phyloP scores from a whole-genome alignment of 2,888 invertebrate genomes.

The Aporophyla nigra region DNA sequence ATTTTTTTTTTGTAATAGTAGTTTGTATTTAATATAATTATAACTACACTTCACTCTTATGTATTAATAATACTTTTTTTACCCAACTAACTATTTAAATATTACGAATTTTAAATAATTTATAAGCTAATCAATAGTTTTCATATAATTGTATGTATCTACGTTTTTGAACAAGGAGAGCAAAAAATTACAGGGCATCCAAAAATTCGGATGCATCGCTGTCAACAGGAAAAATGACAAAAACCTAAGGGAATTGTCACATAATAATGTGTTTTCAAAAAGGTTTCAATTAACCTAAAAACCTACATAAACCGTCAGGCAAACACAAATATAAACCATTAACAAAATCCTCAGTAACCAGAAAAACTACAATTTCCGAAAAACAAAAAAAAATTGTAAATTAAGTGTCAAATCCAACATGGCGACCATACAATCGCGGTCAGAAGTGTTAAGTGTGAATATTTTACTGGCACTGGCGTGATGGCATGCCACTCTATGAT shows the following conservation, averaged over 20 bases:
- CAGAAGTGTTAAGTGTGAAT: slow-evolving; percentile 62
- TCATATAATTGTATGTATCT: too few species aligned
- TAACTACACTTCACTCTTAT: too few species aligned
- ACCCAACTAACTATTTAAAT: too few species aligned
- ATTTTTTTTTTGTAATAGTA: not conserved
- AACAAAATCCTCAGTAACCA: slow-evolving; percentile 5
- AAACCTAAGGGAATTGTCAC: too few species aligned
- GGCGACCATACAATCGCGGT: slow-evolving; percentile 46
- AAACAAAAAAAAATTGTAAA: slow-evolving; percentile 20
- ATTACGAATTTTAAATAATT: too few species aligned
- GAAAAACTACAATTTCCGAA: slow-evolving; percentile 25
- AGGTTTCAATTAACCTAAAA: not conserved
- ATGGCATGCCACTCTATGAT: slow-evolving; percentile 59
- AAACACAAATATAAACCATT: not conserved
- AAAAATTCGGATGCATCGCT: too few species aligned
- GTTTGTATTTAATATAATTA: too few species aligned
- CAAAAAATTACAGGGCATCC: too few species aligned
- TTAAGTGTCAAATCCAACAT: slow-evolving; percentile 62
- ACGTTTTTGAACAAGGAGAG: too few species aligned
- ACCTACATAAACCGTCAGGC: not conserved
- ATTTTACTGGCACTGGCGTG: slow-evolving; percentile 52
- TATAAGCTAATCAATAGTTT: too few species aligned
- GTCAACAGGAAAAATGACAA: too few species aligned
- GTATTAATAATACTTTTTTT: too few species aligned
- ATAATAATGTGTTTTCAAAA: not conserved